Base-by-base conservation (phyloP, 2,888 invertebrate species). In the Nezara viridula region DNA sequence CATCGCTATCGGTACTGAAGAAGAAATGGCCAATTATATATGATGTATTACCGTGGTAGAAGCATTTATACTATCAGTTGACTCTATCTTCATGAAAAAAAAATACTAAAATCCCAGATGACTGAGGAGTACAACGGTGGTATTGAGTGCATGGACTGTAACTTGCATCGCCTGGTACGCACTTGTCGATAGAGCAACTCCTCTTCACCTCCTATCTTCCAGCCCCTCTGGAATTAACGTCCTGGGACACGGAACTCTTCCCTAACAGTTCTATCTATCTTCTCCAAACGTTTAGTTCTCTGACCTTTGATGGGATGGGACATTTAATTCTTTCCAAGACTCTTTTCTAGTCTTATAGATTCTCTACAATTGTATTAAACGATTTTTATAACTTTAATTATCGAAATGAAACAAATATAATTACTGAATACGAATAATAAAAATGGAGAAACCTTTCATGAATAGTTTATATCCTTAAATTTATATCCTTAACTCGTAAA, bases 171-270 rank as follows among this genome's bases (percentile, higher is more conserved):
- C 77, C 77, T 77, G 77, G 77, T 44, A 77, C 77, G 77, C 77
- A 77, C 77, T 77, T 40, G 77, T 77, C 77, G 77, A 77, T 77
- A 37, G 73, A 73, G 73, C 24, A 27, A 60, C 60, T 60, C 60
- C 60, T 60, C 60, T 60, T 60, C 60, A 60, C 40, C 40, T 77
- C 40, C 77, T 77, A 77, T 77, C 77, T 77, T 77, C 40, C 40
- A 77, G 40, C 77, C 40, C 60, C 60, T 60, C 60, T 60, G 60
- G 60, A 60, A 60, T 77, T 77, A 77, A 77, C 77, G 77, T 77
- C 77, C 77, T 77, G 40, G 37, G 77, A 21, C 77, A 77, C 77
- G 77, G 24, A 77, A 60, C 27, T 60, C 60, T 60, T 27, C 60
- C 60, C 60, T 60, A 60, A 27, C 60, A 27, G 60, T 60, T 27